Conservation (phyloP, 2,113 vertebrate genomes). For the Cariama cristata region DNA sequence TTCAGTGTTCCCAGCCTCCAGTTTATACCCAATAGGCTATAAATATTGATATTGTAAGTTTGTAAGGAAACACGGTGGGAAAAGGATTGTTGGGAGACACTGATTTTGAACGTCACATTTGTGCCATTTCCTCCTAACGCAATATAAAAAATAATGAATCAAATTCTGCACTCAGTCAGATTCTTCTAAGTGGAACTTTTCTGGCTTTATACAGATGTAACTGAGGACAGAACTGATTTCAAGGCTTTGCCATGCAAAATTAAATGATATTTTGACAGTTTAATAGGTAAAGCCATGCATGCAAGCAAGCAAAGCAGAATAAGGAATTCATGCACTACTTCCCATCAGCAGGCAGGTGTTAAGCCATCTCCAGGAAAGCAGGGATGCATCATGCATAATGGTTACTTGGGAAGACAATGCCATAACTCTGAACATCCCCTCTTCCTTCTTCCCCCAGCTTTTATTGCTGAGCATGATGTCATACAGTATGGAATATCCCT, state of each 20-base stretch:
- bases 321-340: not conserved
- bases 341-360: not conserved
- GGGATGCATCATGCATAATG: rapidly evolving
- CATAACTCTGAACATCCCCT: not conserved
- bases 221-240: not conserved
- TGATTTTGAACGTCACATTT: not conserved
- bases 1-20: not conserved
- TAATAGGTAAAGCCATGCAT: not conserved
- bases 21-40: not conserved
- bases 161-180: not conserved
- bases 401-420: not conserved
- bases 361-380: not conserved
- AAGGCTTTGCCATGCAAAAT: not conserved
- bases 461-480: not conserved
- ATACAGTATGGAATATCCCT: not conserved
- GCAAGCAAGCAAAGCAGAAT: not conserved
- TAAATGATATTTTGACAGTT: not conserved
- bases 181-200: not conserved
- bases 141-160: not conserved
- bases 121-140: not conserved
- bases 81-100: not conserved
- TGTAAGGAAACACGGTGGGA: not conserved
- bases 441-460: not conserved
- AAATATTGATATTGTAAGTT: not conserved
- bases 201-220: not conserved